A percentile compares a stretch with the other conserved stretches of the same genome.
These are phyloP conservation scores for Petroica traversi DNA, from an alignment of 2,113 vertebrate genomes.

Conservation along the genomic window DNA sequence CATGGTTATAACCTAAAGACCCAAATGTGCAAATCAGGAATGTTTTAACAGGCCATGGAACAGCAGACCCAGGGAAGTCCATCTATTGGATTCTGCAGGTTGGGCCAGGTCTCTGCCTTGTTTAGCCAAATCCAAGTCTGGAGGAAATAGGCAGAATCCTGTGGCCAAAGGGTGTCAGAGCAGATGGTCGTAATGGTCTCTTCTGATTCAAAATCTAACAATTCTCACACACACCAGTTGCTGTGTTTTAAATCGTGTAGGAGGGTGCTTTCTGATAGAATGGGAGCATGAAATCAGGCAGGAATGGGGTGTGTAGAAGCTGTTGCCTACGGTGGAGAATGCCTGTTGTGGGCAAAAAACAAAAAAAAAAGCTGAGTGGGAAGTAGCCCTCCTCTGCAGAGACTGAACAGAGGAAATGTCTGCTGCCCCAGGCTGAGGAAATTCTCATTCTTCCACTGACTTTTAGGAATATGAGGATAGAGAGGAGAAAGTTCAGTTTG, in stretches of 20 bases:
- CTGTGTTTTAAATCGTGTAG: not conserved
- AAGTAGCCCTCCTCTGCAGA: not conserved
- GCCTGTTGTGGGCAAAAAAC: not conserved
- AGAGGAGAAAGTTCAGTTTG: not conserved
- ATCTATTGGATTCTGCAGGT: not conserved
- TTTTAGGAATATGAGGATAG: not conserved
- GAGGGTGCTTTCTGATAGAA: constrained; percentile 42
- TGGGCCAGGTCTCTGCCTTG: not conserved
- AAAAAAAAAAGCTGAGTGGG: not conserved
- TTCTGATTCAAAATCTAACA: not conserved
- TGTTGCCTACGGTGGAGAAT: not conserved
- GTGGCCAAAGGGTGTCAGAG: not conserved
- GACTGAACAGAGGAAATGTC: not conserved
- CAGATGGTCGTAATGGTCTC: not conserved
- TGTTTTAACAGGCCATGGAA: rapidly evolving
- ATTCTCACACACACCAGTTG: constrained; percentile 37
- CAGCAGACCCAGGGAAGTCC: not conserved
- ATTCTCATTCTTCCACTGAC: not conserved
- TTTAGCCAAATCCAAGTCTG: not conserved
- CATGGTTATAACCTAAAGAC: not conserved
- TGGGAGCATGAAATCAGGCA: constrained; percentile 59
- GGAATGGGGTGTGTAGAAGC: constrained; percentile 38
- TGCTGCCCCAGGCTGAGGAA: not conserved
- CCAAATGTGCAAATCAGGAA: not conserved
- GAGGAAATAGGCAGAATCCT: not conserved